Percentiles rank a stretch among this genome's conserved stretches.
Evolutionary conservation across 2,888 invertebrate species (phyloP).

Genomic region (Drosophila mettleri): DNA sequence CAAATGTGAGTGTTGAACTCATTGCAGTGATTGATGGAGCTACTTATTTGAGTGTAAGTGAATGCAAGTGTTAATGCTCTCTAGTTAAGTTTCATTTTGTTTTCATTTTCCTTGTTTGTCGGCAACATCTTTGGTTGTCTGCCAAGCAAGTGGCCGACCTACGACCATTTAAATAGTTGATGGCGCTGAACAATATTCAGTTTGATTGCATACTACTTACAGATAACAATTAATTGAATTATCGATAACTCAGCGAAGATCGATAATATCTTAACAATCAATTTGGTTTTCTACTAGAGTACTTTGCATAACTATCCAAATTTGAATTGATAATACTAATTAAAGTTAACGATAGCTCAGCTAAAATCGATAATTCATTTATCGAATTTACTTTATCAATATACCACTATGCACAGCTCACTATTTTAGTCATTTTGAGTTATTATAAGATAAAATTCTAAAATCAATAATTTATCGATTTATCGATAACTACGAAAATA

Average conservation of each 20-base stretch:
- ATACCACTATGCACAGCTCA: no score
- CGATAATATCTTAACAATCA: background rate
- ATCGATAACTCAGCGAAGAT: background rate
- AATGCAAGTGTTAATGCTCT: conserved; percentile 52
- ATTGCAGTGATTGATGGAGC: conserved; percentile 34
- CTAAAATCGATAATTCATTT: no score
- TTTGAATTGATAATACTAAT: background rate
- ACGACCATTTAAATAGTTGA: conserved; percentile 3
- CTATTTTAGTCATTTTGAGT: no score
- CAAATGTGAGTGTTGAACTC: conserved; percentile 21
- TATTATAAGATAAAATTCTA: no score
- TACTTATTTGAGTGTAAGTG: conserved; percentile 53
- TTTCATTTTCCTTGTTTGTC: background rate
- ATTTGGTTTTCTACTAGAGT: background rate
- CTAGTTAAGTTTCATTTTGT: conserved; percentile 27
- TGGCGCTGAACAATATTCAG: background rate
- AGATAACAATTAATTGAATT: no score
- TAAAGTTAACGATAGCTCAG: background rate
- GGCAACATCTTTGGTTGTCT: background rate
- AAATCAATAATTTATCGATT: background rate
- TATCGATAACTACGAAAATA: background rate
- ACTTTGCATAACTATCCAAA: background rate
- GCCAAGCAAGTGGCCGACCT: background rate
- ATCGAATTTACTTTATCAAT: no score
- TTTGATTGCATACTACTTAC: no score